Conservation (phyloP, 2,888 invertebrate species). For the Zelleria hepariella region DNA sequence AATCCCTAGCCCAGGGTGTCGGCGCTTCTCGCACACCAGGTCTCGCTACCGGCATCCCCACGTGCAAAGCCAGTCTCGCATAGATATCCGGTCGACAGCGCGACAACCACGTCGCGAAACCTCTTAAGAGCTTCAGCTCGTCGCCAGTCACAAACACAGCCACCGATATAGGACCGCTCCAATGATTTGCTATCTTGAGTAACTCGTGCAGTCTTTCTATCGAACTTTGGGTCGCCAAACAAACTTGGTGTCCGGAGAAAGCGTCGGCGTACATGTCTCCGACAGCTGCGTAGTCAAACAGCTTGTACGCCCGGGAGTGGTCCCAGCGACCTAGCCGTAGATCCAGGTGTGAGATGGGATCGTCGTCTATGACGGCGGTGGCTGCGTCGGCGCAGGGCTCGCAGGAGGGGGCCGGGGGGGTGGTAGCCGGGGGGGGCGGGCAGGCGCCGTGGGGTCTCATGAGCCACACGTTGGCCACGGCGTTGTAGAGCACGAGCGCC, state of each 20-base stretch:
- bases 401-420: conserved; percentile 40
- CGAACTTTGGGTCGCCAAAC: conserved; percentile 89
- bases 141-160: conserved; percentile 86
- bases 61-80: conserved; percentile 82
- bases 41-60: conserved; percentile 77
- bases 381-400: conserved; percentile 48
- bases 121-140: conserved; percentile 80
- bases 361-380: conserved; percentile 42
- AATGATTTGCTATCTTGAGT: conserved; percentile 83
- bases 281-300: conserved; percentile 80
- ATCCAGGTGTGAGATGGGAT: conserved; percentile 73
- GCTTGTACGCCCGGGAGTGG: conserved; percentile 75
- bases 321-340: conserved; percentile 83
- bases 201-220: conserved; percentile 85
- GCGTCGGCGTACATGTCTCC: conserved; percentile 77
- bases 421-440: conserved; percentile 27
- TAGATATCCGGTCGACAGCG: conserved; percentile 81
- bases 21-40: conserved; percentile 74
- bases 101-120: conserved; percentile 82
- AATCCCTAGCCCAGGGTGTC: conserved; percentile 73
- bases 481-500: conserved; percentile 74
- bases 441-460: conserved; percentile 46
- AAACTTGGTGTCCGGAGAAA: conserved; percentile 74
- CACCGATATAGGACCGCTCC: conserved; percentile 89
- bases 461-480: conserved; percentile 56